A percentile compares a stretch with the other conserved stretches of the same genome.
These are phyloP conservation scores for Gymnodraco acuticeps DNA, from an alignment of 2,797 vertebrate species.

Conservation along the genomic window DNA sequence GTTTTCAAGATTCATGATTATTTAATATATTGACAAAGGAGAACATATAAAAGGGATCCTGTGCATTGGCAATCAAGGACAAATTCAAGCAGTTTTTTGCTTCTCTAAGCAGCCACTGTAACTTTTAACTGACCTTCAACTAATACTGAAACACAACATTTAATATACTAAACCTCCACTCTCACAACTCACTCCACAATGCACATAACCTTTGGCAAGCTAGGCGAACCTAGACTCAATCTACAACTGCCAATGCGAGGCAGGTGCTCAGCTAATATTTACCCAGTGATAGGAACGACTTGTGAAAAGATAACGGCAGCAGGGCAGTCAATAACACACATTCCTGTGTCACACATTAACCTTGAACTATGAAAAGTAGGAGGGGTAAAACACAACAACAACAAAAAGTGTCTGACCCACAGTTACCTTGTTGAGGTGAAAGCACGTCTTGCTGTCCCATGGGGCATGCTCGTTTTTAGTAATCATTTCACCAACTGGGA, in stretches of 20 bases:
- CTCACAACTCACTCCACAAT: slow-evolving; percentile 5
- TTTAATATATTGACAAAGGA: not conserved
- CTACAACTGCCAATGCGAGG: slow-evolving; percentile 21
- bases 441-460: slow-evolving; percentile 34
- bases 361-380: slow-evolving; percentile 37
- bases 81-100: slow-evolving; percentile 1
- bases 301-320: slow-evolving; percentile 54
- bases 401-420: slow-evolving; percentile 39
- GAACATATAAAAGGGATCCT: not conserved
- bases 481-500: slow-evolving; percentile 59
- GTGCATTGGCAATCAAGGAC: not conserved
- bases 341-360: slow-evolving; percentile 56
- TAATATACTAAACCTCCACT: not conserved
- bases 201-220: slow-evolving; percentile 7
- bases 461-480: slow-evolving; percentile 53
- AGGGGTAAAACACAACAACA: slow-evolving; percentile 34
- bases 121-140: slow-evolving; percentile 23
- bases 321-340: slow-evolving; percentile 43
- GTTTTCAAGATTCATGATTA: not conserved
- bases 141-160: slow-evolving; percentile 10
- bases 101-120: not conserved
- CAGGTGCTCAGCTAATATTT: slow-evolving; percentile 71
- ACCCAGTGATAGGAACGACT: slow-evolving; percentile 47
- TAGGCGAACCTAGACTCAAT: slow-evolving; percentile 33
- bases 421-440: slow-evolving; percentile 51